Conservation (phyloP, 2,113 vertebrate genomes). For the Entelurus aequoreus region DNA sequence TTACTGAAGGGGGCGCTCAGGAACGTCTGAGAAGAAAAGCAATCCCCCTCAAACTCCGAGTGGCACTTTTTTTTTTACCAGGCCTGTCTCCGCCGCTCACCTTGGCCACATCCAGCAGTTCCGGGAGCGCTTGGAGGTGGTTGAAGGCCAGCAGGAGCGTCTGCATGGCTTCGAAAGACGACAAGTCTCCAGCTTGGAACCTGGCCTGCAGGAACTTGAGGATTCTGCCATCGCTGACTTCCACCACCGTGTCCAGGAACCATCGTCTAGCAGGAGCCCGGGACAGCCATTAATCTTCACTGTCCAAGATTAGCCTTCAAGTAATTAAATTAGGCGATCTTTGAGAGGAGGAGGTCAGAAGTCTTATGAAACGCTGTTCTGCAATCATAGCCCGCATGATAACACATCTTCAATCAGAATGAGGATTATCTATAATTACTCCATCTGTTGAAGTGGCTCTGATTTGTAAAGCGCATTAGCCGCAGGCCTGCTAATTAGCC, state of each 20-base stretch:
- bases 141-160: conserved; percentile 66
- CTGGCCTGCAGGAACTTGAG: conserved; percentile 73
- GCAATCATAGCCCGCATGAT: conserved; percentile 16
- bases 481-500: neutral
- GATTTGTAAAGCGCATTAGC: conserved; percentile 12
- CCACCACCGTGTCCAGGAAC: conserved; percentile 71
- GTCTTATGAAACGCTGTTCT: conserved; percentile 19
- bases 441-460: conserved; percentile 21
- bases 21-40: conserved; percentile 65
- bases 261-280: conserved; percentile 60
- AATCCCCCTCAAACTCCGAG: neutral
- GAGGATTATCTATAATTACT: conserved; percentile 17
- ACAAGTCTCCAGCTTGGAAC: conserved; percentile 63
- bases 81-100: conserved; percentile 40
- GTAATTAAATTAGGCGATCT: conserved; percentile 1
- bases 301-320: neutral
- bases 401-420: conserved; percentile 26
- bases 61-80: neutral
- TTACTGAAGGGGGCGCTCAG: conserved; percentile 66
- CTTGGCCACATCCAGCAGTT: conserved; percentile 64
- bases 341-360: conserved; percentile 6
- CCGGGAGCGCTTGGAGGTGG: conserved; percentile 55
- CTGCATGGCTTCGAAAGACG: conserved; percentile 57
- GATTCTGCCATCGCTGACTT: conserved; percentile 61
- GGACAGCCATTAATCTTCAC: neutral